A percentile compares a stretch with the other conserved stretches of the same genome.
phyloP scores from a whole-genome alignment of 2,888 invertebrate genomes.

The Danaus chrysippus region DNA sequence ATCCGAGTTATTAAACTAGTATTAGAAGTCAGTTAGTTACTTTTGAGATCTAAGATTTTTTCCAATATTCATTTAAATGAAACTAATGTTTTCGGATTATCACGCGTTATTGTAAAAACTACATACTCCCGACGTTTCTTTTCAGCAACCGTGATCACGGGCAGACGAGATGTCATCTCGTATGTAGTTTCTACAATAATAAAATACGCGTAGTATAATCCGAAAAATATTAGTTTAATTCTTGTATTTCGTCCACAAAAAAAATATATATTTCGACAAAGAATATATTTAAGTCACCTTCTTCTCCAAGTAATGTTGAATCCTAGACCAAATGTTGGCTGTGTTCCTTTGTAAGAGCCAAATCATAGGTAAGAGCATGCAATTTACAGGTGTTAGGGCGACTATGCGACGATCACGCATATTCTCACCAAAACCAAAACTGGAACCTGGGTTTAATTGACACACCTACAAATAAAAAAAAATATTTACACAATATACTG shows the following conservation, averaged over 20 bases:
- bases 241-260: background rate
- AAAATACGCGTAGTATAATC: no score
- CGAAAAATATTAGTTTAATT: no score
- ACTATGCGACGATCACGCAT: slow-evolving; percentile 83
- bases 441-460: slow-evolving; percentile 77
- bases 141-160: no score
- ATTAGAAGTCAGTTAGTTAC: no score
- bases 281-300: slow-evolving; percentile 46
- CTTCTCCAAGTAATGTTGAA: slow-evolving; percentile 79
- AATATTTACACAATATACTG: background rate
- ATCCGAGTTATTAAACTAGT: background rate
- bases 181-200: no score
- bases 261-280: background rate
- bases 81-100: no score
- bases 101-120: background rate
- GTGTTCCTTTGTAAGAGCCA: slow-evolving; percentile 83
- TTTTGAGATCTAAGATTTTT: no score
- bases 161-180: no score
- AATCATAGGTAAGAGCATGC: slow-evolving; percentile 83
- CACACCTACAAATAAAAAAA: slow-evolving; percentile 66
- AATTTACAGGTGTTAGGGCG: slow-evolving; percentile 81
- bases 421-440: slow-evolving; percentile 85
- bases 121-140: no score
- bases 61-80: no score
- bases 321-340: slow-evolving; percentile 82